These are phyloP conservation scores for Scrobipalpa atriplicella DNA, from an alignment of 2,888 invertebrate genomes.

Conservation along the genomic window DNA sequence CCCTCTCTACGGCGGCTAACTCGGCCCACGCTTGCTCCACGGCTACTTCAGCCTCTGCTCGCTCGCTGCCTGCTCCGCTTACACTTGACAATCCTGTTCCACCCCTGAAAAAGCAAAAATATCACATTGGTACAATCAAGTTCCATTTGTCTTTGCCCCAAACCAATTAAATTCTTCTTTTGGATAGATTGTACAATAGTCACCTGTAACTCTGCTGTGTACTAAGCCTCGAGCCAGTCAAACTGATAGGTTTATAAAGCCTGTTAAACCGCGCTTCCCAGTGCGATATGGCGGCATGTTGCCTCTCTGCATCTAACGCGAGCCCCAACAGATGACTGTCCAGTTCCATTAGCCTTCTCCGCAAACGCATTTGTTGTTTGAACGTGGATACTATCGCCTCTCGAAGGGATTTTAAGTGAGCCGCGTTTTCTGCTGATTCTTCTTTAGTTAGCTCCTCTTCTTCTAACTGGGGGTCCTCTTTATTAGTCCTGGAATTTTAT, in stretches of 20 bases:
- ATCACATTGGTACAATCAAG: no score
- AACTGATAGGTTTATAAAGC: conserved; percentile 84
- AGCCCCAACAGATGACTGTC: conserved; percentile 94
- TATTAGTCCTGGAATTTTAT: conserved; percentile 53
- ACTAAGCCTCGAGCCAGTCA: conserved; percentile 81
- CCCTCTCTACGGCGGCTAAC: conserved; percentile 91
- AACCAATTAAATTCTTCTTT: no score
- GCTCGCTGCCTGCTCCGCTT: conserved; percentile 56
- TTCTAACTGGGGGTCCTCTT: conserved; percentile 58
- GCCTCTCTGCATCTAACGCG: conserved; percentile 93
- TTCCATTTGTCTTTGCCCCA: no score
- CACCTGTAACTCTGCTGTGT: conserved; percentile 83
- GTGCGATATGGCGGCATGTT: conserved; percentile 94
- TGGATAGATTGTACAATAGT: no score
- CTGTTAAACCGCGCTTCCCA: conserved; percentile 94
- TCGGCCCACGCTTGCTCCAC: conserved; percentile 93
- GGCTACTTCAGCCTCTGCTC: conserved; percentile 85
- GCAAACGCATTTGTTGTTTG: conserved; percentile 95
- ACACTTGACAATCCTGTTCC: conserved; percentile 48
- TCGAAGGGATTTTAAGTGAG: conserved; percentile 86
- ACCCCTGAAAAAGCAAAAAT: no score
- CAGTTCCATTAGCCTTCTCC: conserved; percentile 93
- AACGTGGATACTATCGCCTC: conserved; percentile 95
- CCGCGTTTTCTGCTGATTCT: conserved; percentile 60
- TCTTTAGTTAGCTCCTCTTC: conserved; percentile 57